phyloP scores from a whole-genome alignment of 2,113 vertebrate genomes.

The Notarius quadriscutis region DNA sequence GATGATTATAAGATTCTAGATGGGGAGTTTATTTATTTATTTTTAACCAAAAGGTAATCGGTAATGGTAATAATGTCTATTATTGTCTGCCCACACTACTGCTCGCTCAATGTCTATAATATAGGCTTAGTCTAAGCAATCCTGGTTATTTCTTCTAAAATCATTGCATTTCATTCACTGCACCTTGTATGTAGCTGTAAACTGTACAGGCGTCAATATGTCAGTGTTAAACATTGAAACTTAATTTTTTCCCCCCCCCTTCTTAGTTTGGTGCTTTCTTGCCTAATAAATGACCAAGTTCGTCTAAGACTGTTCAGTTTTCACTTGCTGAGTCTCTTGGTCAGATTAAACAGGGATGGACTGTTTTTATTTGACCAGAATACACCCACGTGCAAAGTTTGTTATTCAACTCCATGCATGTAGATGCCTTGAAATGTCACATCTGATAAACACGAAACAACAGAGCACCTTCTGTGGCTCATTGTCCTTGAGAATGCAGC shows the following conservation, averaged over 20 bases:
- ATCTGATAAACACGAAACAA: not conserved
- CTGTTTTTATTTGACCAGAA: not conserved
- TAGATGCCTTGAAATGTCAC: not conserved
- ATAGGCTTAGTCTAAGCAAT: not conserved
- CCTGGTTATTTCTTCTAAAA: not conserved
- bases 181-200: not conserved
- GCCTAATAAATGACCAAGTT: not conserved
- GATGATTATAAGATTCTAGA: not conserved
- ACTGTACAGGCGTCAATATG: not conserved
- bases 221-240: not conserved
- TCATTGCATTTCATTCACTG: not conserved
- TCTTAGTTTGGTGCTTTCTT: not conserved
- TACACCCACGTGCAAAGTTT: not conserved
- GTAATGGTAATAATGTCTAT: slow-evolving; percentile 8
- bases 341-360: not conserved
- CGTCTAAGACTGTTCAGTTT: not conserved
- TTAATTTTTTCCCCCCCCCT: not conserved
- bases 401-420: not conserved
- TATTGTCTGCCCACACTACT: not conserved
- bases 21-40: not conserved
- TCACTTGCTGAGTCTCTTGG: not conserved
- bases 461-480: not conserved
- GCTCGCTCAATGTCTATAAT: not conserved
- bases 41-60: not conserved
- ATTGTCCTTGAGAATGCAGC: not conserved